Percentiles rank a stretch among this genome's conserved stretches.
Evolutionary conservation across 2,888 invertebrate species (phyloP).

Genomic region (Cerastoderma edule): DNA sequence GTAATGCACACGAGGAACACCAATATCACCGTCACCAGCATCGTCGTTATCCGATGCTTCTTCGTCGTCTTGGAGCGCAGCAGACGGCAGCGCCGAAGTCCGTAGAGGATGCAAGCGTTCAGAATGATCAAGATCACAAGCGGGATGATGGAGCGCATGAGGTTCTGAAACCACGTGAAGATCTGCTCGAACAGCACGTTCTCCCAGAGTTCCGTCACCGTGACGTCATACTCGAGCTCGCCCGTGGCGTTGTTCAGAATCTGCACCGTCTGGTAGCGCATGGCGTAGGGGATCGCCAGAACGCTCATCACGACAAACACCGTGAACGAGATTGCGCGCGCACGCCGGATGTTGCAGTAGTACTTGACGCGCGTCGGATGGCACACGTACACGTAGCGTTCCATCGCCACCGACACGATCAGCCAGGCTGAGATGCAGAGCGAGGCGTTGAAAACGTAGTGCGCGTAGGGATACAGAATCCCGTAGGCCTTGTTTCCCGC

Average conservation of each 20-base stretch:
- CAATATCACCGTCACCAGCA: constrained; percentile 81
- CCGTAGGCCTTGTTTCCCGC: constrained; percentile 76
- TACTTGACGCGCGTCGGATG: constrained; percentile 77
- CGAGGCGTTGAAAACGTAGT: constrained; percentile 80
- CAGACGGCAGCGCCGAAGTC: constrained; percentile 73
- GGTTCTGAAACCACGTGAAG: constrained; percentile 80
- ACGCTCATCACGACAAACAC: constrained; percentile 78
- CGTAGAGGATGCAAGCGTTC: constrained; percentile 79
- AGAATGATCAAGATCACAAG: constrained; percentile 77
- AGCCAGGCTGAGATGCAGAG: constrained; percentile 81
- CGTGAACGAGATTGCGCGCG: constrained; percentile 71
- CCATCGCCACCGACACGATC: constrained; percentile 81
- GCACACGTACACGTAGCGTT: constrained; percentile 81
- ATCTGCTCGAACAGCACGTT: constrained; percentile 72
- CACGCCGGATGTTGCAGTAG: constrained; percentile 75
- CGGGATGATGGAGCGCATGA: constrained; percentile 81
- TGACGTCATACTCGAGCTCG: constrained; percentile 65
- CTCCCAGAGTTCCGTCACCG: constrained; percentile 76
- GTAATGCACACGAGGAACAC: constrained; percentile 82
- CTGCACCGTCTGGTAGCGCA: constrained; percentile 75
- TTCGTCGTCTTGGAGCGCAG: constrained; percentile 70
- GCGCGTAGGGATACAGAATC: constrained; percentile 82
- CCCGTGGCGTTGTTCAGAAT: constrained; percentile 62
- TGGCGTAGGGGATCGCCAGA: constrained; percentile 78
- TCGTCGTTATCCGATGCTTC: constrained; percentile 79